Conservation (phyloP, 2,797 vertebrate genomes). For the Scyliorhinus canicula region DNA sequence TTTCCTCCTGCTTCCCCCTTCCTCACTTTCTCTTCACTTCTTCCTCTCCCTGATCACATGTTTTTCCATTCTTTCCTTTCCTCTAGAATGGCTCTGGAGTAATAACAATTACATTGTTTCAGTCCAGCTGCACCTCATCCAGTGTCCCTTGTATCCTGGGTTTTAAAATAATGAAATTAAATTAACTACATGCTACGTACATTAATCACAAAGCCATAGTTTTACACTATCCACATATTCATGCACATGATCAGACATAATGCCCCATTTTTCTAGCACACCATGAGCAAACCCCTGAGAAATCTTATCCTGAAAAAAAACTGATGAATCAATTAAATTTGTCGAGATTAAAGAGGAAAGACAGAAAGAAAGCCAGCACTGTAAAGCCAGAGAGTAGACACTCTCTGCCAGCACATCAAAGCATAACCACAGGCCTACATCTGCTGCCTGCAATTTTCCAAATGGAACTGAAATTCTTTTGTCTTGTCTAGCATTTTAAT, state of each 20-base stretch:
- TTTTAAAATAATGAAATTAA: background rate
- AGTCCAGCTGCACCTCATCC: background rate
- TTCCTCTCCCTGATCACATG: background rate
- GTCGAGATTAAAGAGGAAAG: constrained; percentile 4
- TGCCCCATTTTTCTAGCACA: background rate
- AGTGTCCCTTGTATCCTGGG: background rate
- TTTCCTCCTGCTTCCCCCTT: background rate
- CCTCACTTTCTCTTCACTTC: background rate
- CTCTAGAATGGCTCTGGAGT: background rate
- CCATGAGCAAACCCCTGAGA: background rate
- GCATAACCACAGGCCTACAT: background rate
- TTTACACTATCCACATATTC: background rate
- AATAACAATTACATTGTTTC: background rate
- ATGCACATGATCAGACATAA: background rate
- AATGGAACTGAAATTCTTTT: background rate
- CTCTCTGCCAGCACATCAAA: background rate
- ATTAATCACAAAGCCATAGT: background rate
- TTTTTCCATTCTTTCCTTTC: background rate
- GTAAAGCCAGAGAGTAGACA: background rate
- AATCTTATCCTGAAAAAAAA: background rate
- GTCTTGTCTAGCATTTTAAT: background rate
- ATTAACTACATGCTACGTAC: background rate
- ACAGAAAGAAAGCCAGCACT: background rate
- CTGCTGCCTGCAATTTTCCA: background rate
- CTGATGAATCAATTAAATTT: constrained; percentile 5